Conservation (phyloP, 37 sponge, comb jelly and placozoan species). For the Chondrosia reniformis region DNA sequence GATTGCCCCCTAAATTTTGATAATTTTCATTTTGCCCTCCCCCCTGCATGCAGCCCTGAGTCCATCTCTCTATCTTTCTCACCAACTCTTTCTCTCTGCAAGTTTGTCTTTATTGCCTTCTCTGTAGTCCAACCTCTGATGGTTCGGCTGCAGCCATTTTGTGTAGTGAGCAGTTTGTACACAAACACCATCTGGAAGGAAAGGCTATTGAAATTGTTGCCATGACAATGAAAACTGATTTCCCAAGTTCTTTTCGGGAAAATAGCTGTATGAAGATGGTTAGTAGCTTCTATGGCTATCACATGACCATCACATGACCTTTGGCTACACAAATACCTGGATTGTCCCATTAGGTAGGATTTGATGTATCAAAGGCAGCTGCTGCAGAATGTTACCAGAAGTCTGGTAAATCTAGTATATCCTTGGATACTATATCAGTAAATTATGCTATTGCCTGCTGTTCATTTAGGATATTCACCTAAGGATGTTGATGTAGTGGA, state of each 20-base stretch:
- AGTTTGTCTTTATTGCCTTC: background rate
- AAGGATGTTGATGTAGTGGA: slow-evolving; percentile 85
- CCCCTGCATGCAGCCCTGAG: background rate
- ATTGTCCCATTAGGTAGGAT: slow-evolving; percentile 78
- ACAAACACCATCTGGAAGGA: slow-evolving; percentile 38
- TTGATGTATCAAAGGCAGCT: slow-evolving; percentile 84
- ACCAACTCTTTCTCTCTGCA: background rate
- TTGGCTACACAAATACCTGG: background rate
- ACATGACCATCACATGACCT: too few relatives aligned
- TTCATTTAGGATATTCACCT: slow-evolving; percentile 54
- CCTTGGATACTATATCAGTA: too few relatives aligned
- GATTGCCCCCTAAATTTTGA: too few relatives aligned
- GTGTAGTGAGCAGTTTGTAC: slow-evolving; percentile 87
- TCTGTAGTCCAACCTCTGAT: slow-evolving; percentile 83
- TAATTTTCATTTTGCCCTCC: too few relatives aligned
- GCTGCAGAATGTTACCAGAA: slow-evolving; percentile 63
- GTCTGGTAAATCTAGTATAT: slow-evolving; percentile 45
- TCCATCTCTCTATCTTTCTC: background rate
- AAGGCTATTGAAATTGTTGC: slow-evolving; percentile 92
- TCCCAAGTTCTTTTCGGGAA: slow-evolving; percentile 84
- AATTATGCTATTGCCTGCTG: too few relatives aligned
- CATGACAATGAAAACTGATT: slow-evolving; percentile 90
- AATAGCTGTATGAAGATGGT: slow-evolving; percentile 89
- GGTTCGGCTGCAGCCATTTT: slow-evolving; percentile 85
- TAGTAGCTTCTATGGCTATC: background rate